phyloP scores from a whole-genome alignment of 2,113 vertebrate species.

The Dromiciops gliroides region DNA sequence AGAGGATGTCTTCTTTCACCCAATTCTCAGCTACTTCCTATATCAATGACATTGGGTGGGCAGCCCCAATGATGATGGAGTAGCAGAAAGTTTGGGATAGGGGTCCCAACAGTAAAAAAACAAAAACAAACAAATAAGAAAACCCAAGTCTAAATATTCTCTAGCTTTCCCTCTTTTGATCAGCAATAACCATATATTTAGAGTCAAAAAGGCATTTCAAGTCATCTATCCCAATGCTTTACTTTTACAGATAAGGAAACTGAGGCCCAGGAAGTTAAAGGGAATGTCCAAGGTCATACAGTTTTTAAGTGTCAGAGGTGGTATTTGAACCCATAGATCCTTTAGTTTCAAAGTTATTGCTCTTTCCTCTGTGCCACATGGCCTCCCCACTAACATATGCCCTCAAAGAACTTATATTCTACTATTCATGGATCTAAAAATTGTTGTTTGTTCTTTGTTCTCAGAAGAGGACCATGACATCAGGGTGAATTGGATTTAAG shows the following conservation, averaged over 20 bases:
- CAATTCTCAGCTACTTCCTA: background rate
- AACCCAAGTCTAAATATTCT: background rate
- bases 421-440: no score
- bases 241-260: background rate
- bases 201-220: background rate
- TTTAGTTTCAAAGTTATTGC: background rate
- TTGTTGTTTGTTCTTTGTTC: no score
- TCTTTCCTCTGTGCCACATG: background rate
- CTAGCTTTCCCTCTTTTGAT: conserved; percentile 3
- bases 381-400: background rate
- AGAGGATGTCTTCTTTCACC: background rate
- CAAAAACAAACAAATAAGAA: no score
- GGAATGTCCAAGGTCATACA: background rate
- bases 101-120: background rate
- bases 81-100: background rate
- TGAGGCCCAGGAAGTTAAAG: background rate
- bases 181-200: background rate
- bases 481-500: no score
- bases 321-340: background rate
- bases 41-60: background rate
- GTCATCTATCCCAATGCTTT: background rate
- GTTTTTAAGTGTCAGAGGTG: background rate
- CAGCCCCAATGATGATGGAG: background rate
- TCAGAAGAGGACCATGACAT: no score
- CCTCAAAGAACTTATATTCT: background rate